Evolutionary conservation across 2,797 vertebrate genomes (phyloP).

Genomic region (Steatocranus sp.): DNA sequence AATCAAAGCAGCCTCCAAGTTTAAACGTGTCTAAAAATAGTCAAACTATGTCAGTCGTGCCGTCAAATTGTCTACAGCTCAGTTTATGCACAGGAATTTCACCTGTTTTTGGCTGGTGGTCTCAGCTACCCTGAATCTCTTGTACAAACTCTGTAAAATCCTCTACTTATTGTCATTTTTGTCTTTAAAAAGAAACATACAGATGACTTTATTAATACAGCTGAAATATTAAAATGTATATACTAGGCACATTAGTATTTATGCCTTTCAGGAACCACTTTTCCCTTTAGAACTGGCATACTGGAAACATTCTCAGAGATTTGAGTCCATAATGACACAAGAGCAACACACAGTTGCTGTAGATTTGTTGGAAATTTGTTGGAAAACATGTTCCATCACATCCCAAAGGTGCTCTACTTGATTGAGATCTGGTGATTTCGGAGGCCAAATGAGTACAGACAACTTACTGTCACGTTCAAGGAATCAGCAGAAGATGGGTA

Average conservation of each 20-base stretch:
- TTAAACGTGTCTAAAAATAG: constrained; percentile 43
- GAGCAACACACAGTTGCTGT: neutral
- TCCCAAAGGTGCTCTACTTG: neutral
- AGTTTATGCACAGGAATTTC: constrained; percentile 10
- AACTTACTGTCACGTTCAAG: neutral
- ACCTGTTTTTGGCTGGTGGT: constrained; percentile 40
- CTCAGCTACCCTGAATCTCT: neutral
- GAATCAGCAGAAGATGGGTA: neutral
- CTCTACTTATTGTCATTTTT: neutral
- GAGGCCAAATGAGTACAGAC: neutral
- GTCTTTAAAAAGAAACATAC: neutral
- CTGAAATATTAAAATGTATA: neutral
- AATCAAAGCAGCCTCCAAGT: constrained; percentile 32
- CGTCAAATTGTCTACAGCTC: neutral
- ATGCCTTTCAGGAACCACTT: neutral
- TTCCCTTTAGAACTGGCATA: neutral
- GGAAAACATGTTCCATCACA: neutral
- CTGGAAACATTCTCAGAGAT: neutral
- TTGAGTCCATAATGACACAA: neutral
- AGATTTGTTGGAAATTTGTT: neutral
- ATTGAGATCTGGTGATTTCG: neutral
- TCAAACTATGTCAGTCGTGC: constrained; percentile 1
- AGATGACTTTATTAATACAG: neutral
- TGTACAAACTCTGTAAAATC: neutral
- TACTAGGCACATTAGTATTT: neutral